Evolutionary conservation across 64 coral and sea anemone species (phyloP).

Genomic region (Stichodactyla helianthus): DNA sequence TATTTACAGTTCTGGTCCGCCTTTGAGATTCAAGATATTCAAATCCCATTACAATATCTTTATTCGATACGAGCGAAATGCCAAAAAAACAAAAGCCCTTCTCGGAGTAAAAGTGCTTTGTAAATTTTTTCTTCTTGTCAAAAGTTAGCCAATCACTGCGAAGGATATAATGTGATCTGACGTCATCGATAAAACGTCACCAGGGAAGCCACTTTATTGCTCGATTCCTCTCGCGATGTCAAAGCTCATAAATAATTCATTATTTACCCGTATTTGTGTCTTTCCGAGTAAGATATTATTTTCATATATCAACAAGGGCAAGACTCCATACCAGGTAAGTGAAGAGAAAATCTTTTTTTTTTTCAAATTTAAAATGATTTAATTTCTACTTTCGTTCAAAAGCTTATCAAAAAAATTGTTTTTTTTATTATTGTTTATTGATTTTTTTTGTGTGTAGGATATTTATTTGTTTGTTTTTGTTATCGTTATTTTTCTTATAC

Average conservation of each 20-base stretch:
- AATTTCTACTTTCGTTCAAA: background rate
- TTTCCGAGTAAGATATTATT: background rate
- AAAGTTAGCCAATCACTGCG: background rate
- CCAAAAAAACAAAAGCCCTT: too few species aligned
- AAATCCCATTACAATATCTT: too few species aligned
- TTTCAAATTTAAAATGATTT: background rate
- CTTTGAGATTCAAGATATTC: too few species aligned
- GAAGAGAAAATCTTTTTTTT: background rate
- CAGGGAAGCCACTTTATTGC: conserved; percentile 1
- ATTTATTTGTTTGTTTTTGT: too few species aligned
- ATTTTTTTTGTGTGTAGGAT: too few species aligned
- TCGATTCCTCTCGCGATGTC: conserved; percentile 12
- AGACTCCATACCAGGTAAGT: background rate
- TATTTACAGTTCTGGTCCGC: too few species aligned
- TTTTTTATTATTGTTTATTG: too few species aligned
- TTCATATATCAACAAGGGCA: background rate
- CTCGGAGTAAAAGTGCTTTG: too few species aligned
- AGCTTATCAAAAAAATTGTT: too few species aligned
- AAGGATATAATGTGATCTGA: conserved; percentile 14
- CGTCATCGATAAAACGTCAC: background rate
- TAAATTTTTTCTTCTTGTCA: background rate
- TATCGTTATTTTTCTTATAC: too few species aligned
- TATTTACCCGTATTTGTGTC: background rate
- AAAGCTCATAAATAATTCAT: background rate
- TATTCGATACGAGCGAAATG: too few species aligned